A percentile compares a stretch with the other conserved stretches of the same genome.
These are phyloP conservation scores for Corythornis cristatus DNA, from an alignment of 2,113 vertebrate species.

Conservation along the genomic window DNA sequence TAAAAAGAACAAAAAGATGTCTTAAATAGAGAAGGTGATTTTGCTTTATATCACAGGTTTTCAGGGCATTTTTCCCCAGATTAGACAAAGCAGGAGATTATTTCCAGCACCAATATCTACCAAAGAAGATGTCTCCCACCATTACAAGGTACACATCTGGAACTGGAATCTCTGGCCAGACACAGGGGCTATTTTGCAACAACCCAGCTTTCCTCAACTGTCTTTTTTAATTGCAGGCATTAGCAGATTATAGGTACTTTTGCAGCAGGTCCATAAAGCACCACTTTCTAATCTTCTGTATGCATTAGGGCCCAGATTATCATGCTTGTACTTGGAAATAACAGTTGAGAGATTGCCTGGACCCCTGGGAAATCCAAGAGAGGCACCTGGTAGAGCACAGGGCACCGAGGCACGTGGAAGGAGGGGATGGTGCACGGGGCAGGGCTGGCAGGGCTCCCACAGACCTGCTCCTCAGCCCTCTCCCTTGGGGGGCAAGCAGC, in stretches of 20 bases:
- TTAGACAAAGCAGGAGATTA: not conserved
- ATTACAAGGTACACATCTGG: not conserved
- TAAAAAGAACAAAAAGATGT: not conserved
- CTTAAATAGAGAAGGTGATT: not conserved
- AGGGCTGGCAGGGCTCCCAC: not conserved
- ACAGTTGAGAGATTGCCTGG: conserved; percentile 4
- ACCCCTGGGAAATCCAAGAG: not conserved
- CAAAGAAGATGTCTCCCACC: not conserved
- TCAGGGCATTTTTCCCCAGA: not conserved
- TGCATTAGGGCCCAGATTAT: conserved; percentile 24
- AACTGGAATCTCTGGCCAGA: not conserved
- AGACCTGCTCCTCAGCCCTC: not conserved
- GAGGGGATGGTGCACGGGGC: not conserved
- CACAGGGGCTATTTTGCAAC: not conserved
- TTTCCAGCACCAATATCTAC: not conserved
- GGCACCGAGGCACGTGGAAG: not conserved
- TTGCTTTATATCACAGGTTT: not conserved
- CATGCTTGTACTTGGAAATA: conserved; percentile 25
- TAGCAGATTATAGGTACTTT: conserved; percentile 15
- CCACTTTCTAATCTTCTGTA: conserved; percentile 36
- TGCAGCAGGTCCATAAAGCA: conserved; percentile 4
- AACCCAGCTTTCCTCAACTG: not conserved
- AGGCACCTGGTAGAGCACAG: not conserved
- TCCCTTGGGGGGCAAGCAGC: fast-evolving
- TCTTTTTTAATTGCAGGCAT: conserved; percentile 30